Percentiles rank a stretch among this genome's conserved stretches.
phyloP scores from a whole-genome alignment of 2,888 invertebrate species.

The Platerodrilus igneus region DNA sequence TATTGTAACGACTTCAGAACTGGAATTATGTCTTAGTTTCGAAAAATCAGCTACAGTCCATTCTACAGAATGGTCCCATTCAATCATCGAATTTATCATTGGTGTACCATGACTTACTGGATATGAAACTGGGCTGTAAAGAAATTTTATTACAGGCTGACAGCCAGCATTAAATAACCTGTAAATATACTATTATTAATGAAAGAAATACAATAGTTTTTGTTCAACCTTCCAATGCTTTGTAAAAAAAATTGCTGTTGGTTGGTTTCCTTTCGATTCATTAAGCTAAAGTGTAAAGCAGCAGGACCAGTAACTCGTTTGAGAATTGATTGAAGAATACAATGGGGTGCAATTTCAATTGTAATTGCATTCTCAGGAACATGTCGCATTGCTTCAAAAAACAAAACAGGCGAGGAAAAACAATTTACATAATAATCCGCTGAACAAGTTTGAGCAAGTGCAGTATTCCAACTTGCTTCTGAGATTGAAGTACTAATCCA shows the following conservation, averaged over 20 bases:
- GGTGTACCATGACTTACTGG: conserved; percentile 83
- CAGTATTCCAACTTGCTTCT: conserved; percentile 72
- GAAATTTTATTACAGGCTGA: conserved; percentile 65
- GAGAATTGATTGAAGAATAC: conserved; percentile 88
- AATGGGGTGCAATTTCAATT: conserved; percentile 93
- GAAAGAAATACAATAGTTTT: background rate
- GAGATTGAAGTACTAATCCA: conserved; percentile 96
- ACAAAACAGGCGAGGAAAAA: conserved; percentile 86
- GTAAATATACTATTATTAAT: conserved; percentile 27
- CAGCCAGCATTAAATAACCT: conserved; percentile 74
- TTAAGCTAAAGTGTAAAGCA: conserved; percentile 75
- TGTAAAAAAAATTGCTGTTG: conserved; percentile 70
- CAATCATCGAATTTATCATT: conserved; percentile 71
- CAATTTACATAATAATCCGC: conserved; percentile 96
- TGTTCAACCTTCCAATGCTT: conserved; percentile 73
- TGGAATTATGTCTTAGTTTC: no score
- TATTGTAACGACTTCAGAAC: no score
- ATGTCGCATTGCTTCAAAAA: conserved; percentile 80
- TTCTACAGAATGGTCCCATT: conserved; percentile 78
- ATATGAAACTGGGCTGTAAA: conserved; percentile 71
- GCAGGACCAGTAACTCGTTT: conserved; percentile 74
- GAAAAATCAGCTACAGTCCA: conserved; percentile 69
- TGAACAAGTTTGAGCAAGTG: conserved; percentile 76
- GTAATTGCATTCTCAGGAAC: conserved; percentile 85
- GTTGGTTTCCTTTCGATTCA: conserved; percentile 75